Percentiles rank a stretch among this genome's conserved stretches.
Conservation (phyloP, 2,888 invertebrate species). For the Desoria tigrina region DNA sequence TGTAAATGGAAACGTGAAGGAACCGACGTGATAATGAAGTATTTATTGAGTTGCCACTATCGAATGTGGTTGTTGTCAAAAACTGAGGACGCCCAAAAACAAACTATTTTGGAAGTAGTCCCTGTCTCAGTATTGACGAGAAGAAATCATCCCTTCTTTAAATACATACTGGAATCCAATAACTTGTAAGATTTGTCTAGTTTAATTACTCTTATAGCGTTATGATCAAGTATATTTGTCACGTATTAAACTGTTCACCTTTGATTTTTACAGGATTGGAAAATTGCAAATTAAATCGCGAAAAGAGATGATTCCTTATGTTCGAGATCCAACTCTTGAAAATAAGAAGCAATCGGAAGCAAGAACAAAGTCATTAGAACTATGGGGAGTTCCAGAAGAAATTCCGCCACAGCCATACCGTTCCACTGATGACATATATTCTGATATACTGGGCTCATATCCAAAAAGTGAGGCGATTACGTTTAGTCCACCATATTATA, state of each 20-base stretch:
- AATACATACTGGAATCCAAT: constrained; percentile 80
- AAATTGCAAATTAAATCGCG: constrained; percentile 73
- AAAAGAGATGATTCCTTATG: constrained; percentile 79
- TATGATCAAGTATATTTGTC: no score
- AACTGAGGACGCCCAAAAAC: constrained; percentile 52
- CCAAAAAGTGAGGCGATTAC: no score
- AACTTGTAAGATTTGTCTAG: constrained; percentile 63
- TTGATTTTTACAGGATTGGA: constrained; percentile 63
- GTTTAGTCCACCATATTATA: no score
- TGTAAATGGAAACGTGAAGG: constrained; percentile 64
- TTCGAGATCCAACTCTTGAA: constrained; percentile 68
- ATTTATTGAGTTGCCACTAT: constrained; percentile 72
- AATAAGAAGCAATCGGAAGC: constrained; percentile 73
- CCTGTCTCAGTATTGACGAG: constrained; percentile 65
- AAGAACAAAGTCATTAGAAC: constrained; percentile 69
- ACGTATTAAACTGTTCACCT: no score
- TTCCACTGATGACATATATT: no score
- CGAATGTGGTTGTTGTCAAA: constrained; percentile 61
- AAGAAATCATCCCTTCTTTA: constrained; percentile 63
- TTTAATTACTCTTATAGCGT: no score
- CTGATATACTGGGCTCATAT: no score
- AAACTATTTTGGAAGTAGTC: constrained; percentile 68
- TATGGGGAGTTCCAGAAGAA: constrained; percentile 71
- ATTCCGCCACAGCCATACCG: no score
- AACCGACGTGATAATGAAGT: constrained; percentile 66